Evolutionary conservation across 2,113 vertebrate genomes (phyloP).

Genomic region (Labeo rohita): DNA sequence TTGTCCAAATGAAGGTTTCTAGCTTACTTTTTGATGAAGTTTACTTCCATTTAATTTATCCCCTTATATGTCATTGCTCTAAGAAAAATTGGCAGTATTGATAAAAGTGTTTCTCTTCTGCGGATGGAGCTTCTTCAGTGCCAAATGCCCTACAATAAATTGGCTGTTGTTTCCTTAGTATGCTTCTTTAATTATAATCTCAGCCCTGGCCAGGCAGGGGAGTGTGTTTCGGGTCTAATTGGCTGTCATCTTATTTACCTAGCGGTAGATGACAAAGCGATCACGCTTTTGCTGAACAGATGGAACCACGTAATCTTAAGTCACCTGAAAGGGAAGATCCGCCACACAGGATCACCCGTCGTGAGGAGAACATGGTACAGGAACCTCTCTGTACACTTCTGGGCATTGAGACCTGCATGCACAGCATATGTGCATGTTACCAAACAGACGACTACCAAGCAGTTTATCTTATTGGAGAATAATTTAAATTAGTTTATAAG

Average conservation of each 20-base stretch:
- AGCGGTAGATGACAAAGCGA: neutral
- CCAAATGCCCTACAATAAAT: slow-evolving; percentile 55
- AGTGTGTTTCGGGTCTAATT: slow-evolving; percentile 30
- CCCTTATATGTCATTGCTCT: slow-evolving; percentile 36
- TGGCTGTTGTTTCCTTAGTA: slow-evolving; percentile 43
- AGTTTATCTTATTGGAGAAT: neutral
- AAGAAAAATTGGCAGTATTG: slow-evolving; percentile 52
- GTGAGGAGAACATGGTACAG: slow-evolving; percentile 11
- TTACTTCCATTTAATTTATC: neutral
- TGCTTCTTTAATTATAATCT: slow-evolving; percentile 52
- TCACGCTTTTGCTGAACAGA: slow-evolving; percentile 33
- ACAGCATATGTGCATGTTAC: neutral
- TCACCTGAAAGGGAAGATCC: slow-evolving; percentile 34
- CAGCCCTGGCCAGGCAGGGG: slow-evolving; percentile 22
- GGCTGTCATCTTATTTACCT: slow-evolving; percentile 39
- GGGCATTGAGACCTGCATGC: slow-evolving; percentile 5
- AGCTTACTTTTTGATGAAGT: neutral
- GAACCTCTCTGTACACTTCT: slow-evolving; percentile 25
- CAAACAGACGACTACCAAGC: neutral
- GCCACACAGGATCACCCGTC: slow-evolving; percentile 22
- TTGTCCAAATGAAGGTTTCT: neutral
- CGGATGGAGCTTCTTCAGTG: slow-evolving; percentile 18
- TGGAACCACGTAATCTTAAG: slow-evolving; percentile 16
- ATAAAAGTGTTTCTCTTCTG: slow-evolving; percentile 50
- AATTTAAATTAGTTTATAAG: too few species aligned